A percentile compares a stretch with the other conserved stretches of the same genome.
phyloP scores from a whole-genome alignment of 2,797 vertebrate species.

The Brachyalestes nurse region DNA sequence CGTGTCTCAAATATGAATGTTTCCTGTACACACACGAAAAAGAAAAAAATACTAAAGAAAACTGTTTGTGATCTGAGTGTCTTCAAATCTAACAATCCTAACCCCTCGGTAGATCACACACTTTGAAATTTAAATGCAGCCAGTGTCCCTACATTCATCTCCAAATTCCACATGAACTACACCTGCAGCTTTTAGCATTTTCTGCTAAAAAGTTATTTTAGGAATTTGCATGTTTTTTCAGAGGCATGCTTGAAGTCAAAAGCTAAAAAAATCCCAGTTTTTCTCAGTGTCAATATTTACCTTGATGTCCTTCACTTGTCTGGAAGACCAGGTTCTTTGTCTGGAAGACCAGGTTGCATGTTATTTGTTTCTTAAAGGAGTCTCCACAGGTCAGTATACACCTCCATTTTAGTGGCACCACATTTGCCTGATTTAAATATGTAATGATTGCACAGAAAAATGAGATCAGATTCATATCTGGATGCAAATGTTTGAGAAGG shows the following conservation, averaged over 20 bases:
- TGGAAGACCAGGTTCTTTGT: neutral
- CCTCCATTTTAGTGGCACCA: neutral
- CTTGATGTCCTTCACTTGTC: neutral
- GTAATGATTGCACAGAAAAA: neutral
- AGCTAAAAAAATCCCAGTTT: no score
- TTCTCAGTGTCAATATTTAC: neutral
- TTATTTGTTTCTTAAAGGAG: neutral
- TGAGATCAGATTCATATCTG: neutral
- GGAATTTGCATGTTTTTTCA: neutral
- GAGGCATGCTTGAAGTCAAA: neutral
- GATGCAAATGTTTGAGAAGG: neutral
- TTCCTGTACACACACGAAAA: no score
- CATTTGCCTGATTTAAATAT: neutral
- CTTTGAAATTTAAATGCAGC: neutral
- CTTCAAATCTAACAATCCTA: neutral
- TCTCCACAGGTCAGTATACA: neutral
- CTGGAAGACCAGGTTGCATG: neutral
- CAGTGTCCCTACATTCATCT: no score
- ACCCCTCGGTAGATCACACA: no score
- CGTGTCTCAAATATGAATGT: no score
- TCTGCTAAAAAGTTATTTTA: neutral
- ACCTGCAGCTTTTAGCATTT: neutral
- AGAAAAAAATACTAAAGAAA: no score
- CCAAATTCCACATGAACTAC: neutral
- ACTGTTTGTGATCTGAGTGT: neutral